A percentile compares a stretch with the other conserved stretches of the same genome.
phyloP scores from a whole-genome alignment of 2,113 vertebrate genomes.

The Pseudonaja textilis region DNA sequence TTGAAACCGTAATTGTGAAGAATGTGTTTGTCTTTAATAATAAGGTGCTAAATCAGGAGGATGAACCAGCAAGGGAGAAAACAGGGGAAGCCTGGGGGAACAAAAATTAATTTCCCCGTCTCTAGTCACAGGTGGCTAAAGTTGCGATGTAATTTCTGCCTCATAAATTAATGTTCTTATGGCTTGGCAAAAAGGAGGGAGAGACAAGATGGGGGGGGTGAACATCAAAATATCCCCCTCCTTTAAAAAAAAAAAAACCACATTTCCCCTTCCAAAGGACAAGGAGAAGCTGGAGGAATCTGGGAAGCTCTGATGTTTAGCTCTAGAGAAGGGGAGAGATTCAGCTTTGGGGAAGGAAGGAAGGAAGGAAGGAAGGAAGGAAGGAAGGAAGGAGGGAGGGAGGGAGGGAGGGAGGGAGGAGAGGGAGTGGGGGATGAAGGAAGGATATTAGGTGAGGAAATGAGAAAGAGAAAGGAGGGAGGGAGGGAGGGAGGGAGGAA shows the following conservation, averaged over 20 bases:
- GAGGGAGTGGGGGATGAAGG: no score
- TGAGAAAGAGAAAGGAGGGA: no score
- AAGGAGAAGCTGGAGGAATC: neutral
- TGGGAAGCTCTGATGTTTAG: neutral
- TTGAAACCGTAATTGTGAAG: conserved; percentile 54
- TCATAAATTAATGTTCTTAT: conserved; percentile 40
- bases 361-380: no score
- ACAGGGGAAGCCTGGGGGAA: neutral
- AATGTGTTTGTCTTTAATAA: conserved; percentile 50
- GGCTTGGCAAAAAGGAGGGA: conserved; percentile 14
- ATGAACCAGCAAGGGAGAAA: neutral
- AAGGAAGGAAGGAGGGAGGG: no score
- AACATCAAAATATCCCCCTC: accelerated
- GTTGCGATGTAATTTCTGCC: conserved; percentile 33
- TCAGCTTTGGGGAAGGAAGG: no score
- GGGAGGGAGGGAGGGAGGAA: no score
- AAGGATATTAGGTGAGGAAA: no score
- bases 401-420: no score
- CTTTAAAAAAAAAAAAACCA: neutral
- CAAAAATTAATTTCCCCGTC: conserved; percentile 47
- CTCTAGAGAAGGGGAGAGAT: neutral
- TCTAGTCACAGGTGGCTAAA: neutral
- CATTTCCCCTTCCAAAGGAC: neutral
- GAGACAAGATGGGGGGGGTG: neutral
- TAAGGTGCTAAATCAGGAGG: conserved; percentile 40